Evolutionary conservation across 1,140 invertebrate species (phyloP), one percentile per base, ranked within the genome.

Genomic region (Asobara japonica): DNA sequence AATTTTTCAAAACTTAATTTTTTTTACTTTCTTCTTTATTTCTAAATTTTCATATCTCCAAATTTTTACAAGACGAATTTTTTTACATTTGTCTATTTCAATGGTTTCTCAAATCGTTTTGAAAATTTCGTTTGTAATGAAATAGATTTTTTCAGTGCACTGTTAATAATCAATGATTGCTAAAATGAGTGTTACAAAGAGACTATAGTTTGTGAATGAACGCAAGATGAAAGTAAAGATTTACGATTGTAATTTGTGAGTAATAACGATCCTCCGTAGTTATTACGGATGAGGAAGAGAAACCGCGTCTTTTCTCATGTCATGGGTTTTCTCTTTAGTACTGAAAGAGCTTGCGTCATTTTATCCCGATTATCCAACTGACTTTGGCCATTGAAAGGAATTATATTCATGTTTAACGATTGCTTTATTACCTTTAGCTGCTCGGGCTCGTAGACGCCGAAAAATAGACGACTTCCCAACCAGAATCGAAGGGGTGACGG

Each of bases 371-470:
- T 45, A 45, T 13, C 13, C 41, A 45, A 45, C 18, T 45, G 41
- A 45, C 18, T 45, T 45, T 45, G 11, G 18, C 11, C n/a, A 13
- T 45, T 45, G 41, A 16, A 16, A 45, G 36, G 36, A n/a, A n/a
- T n/a, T n/a, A n/a, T n/a, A n/a, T n/a, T n/a, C n/a, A n/a, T n/a
- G n/a, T n/a, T n/a, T n/a, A n/a, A n/a, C n/a, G n/a, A 56, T 31
- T 27, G 0, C 20, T 29, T 20, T 61, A 7, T 62, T 48, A 86
- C 87, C 79, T 89, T 88, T 10, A 88, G 72, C 71, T 89, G 87
- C 16, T 87, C 86, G 0, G 88, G 84, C 69, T 89, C 84, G 8
- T 83, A 74, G 3, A 86, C 67, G 0, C 81, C 87, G 78, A 82
- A 80, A 82, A 87, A 77, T 27, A 84, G 36, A 66, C 75, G 71